phyloP scores from a whole-genome alignment of 2,113 vertebrate genomes.

The Marmota flaviventris region DNA sequence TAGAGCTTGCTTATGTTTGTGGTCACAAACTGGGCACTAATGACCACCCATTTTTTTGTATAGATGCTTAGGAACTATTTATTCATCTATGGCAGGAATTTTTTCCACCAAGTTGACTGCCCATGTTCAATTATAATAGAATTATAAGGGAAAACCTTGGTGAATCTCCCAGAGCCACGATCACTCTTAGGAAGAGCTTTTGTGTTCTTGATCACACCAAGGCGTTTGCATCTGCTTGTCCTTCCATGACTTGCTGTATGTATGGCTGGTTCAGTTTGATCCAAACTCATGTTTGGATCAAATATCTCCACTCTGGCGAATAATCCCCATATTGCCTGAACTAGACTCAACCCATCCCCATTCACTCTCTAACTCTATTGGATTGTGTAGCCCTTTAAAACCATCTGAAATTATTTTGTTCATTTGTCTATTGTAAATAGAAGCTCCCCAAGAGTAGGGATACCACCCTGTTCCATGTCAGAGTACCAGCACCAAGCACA shows the following conservation, averaged over 20 bases:
- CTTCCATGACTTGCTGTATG: not conserved
- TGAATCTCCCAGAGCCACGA: not conserved
- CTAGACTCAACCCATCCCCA: not conserved
- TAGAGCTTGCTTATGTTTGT: not conserved
- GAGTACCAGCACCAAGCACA: not conserved
- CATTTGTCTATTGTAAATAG: not conserved
- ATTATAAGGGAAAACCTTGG: not conserved
- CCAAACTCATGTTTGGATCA: not conserved
- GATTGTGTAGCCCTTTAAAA: not conserved
- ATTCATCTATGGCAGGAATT: not conserved
- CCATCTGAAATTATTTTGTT: not conserved
- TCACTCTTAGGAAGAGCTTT: not conserved
- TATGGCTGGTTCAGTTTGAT: not conserved
- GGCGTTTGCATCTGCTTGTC: not conserved
- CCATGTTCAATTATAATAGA: not conserved
- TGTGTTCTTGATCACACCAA: not conserved
- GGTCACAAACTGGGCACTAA: not conserved
- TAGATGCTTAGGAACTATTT: slow-evolving; percentile 1
- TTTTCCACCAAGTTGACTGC: not conserved
- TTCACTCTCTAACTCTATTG: not conserved
- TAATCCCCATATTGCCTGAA: not conserved
- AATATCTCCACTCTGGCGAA: not conserved
- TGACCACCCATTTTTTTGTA: not conserved
- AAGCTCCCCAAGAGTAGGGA: not conserved
- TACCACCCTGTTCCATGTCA: not conserved